Conservation (phyloP, 2,113 vertebrate genomes). For the Acanthochromis polyacanthus region DNA sequence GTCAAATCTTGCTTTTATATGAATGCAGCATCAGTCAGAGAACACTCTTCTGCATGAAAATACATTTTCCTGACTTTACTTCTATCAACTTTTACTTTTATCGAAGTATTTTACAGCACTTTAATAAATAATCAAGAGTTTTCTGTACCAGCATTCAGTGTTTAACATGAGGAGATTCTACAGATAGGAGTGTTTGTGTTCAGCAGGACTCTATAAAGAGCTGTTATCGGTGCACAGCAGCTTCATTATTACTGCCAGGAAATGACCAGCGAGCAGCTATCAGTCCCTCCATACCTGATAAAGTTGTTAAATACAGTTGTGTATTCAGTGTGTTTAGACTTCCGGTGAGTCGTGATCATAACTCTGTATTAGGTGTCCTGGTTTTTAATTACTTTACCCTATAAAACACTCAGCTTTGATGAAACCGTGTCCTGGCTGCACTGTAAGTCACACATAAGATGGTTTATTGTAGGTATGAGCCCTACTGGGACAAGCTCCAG, state of each 20-base stretch:
- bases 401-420: conserved; percentile 62
- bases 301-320: background rate
- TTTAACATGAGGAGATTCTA: background rate
- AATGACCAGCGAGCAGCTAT: conserved; percentile 21
- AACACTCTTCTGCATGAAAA: too few relatives aligned
- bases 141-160: too few relatives aligned
- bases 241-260: conserved; percentile 55
- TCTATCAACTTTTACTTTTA: too few relatives aligned
- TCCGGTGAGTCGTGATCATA: background rate
- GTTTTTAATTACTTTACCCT: conserved; percentile 47
- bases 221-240: conserved; percentile 36
- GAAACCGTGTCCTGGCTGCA: conserved; percentile 13
- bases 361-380: conserved; percentile 20
- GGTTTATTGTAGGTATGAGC: background rate
- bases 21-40: too few relatives aligned
- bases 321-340: background rate
- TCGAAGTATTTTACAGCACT: too few relatives aligned
- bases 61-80: too few relatives aligned
- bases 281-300: conserved; percentile 6
- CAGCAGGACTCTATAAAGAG: conserved; percentile 15
- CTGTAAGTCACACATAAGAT: background rate
- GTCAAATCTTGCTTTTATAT: too few relatives aligned
- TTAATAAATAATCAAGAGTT: too few relatives aligned
- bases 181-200: background rate
- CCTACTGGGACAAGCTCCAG: background rate